Evolutionary conservation across 2,888 invertebrate species (phyloP), one percentile per base, ranked within the genome.

Genomic region (Eremobia ochroleuca): DNA sequence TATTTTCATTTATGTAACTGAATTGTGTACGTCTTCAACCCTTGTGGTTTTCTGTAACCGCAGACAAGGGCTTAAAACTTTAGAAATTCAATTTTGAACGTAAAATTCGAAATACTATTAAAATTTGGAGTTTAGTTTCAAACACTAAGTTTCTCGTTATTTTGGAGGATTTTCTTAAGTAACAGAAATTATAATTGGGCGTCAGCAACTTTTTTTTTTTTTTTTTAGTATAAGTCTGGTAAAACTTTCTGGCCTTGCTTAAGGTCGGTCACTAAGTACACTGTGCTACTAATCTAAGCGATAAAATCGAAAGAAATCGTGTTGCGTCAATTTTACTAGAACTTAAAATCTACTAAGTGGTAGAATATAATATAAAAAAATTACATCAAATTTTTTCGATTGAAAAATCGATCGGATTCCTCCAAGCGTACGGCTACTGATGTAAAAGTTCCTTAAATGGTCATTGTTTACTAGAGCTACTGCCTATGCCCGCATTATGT

Each of bases 51-150:
- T 40, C n/a, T n/a, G 49, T 11, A 55, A 49, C 73, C 81, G 40
- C 85, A 71, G 40, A 67, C 81, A 37, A 61, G 55, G 64, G 43
- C 40, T 81, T 65, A 58, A 67, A 73, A 85, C 81, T 85, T 85
- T 71, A 1, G 0, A 72, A 64, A 70, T 76, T 76, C 49, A 70
- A 79, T 69, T 75, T 70, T 66, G 72, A 31, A 58, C 59, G 31
- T 70, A 55, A 69, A n/a, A 64, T 55, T 55, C 4, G n/a, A 67
- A 69, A 62, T 73, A 67, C 40, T 73, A 71, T 65, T 77, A 68
- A 71, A 85, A 85, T 64, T 85, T 80, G 0, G 40, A 18, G 4
- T 77, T 68, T 71, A 52, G 52, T 80, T 81, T 55, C 21, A 25
- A 72, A 49, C 28, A n/a, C 15, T 28, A 43, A 64, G n/a, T 46